Percentiles rank a stretch among this genome's conserved stretches.
These are phyloP conservation scores for Neoseiulus cucumeris DNA, from an alignment of 1,140 invertebrate genomes.

Conservation along the genomic window DNA sequence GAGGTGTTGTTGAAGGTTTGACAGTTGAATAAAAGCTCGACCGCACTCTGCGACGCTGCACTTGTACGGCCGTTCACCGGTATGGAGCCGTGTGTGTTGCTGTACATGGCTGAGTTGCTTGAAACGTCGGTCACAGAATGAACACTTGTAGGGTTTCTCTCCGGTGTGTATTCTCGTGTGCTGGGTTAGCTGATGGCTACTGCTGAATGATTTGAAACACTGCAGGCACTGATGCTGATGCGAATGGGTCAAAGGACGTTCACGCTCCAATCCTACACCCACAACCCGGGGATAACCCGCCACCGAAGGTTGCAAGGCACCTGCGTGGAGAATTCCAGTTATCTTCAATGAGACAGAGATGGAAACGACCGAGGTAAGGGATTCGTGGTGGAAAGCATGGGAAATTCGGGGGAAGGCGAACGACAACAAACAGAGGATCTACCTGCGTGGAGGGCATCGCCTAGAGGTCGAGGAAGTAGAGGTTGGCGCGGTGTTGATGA, in stretches of 20 bases:
- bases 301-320: slow-evolving; percentile 20
- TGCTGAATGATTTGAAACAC: slow-evolving; percentile 87
- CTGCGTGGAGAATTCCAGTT: slow-evolving; percentile 16
- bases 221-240: slow-evolving; percentile 91
- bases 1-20: slow-evolving; percentile 87
- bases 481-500: background rate
- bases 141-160: slow-evolving; percentile 87
- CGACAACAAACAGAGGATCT: too few relatives aligned
- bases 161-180: slow-evolving; percentile 81
- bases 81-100: slow-evolving; percentile 78
- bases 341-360: too few relatives aligned
- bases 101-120: slow-evolving; percentile 85
- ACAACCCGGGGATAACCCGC: slow-evolving; percentile 13
- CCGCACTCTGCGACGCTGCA: slow-evolving; percentile 87
- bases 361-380: too few relatives aligned
- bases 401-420: too few relatives aligned
- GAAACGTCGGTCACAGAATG: slow-evolving; percentile 78
- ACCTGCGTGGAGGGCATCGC: background rate
- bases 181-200: slow-evolving; percentile 87
- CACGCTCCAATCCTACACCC: slow-evolving; percentile 12
- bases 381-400: too few relatives aligned
- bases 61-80: slow-evolving; percentile 90
- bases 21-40: slow-evolving; percentile 85
- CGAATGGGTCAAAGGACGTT: slow-evolving; percentile 15
- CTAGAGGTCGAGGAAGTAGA: background rate